Conservation (phyloP, 2,113 vertebrate species). For the Megatriorchis doriae region DNA sequence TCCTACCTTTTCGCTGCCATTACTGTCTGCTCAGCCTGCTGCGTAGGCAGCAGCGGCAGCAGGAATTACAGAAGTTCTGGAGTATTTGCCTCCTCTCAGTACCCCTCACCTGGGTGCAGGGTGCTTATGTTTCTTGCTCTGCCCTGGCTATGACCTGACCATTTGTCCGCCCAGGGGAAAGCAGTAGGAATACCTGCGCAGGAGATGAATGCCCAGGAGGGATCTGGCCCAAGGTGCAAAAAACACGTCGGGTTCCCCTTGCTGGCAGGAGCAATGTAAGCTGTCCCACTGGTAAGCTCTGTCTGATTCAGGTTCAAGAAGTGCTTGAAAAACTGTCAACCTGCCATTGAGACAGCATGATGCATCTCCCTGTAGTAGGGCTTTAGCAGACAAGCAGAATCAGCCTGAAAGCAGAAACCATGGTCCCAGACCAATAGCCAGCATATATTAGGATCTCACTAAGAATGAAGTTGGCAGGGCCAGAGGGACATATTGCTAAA, state of each 20-base stretch:
- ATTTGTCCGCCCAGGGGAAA: neutral
- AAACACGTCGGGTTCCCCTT: fast-evolving
- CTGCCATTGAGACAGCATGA: neutral
- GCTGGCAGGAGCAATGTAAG: neutral
- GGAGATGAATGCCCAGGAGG: neutral
- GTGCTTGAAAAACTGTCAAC: neutral
- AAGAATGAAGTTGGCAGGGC: neutral
- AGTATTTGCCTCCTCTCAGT: neutral
- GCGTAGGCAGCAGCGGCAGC: fast-evolving
- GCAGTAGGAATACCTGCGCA: neutral
- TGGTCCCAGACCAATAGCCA: neutral
- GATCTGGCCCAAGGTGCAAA: neutral
- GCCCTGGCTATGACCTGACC: neutral
- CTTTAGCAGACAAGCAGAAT: neutral
- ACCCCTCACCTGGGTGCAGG: neutral
- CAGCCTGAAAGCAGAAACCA: neutral
- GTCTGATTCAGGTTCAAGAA: neutral
- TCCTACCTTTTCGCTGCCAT: neutral
- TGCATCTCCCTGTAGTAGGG: neutral
- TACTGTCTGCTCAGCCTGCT: neutral
- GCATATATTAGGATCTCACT: neutral
- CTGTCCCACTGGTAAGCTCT: neutral
- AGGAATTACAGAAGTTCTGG: neutral
- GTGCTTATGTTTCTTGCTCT: neutral
- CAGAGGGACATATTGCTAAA: neutral